Percentiles rank a stretch among this genome's conserved stretches.
phyloP scores from a whole-genome alignment of 2,797 vertebrate genomes.

The Psittacula echo region DNA sequence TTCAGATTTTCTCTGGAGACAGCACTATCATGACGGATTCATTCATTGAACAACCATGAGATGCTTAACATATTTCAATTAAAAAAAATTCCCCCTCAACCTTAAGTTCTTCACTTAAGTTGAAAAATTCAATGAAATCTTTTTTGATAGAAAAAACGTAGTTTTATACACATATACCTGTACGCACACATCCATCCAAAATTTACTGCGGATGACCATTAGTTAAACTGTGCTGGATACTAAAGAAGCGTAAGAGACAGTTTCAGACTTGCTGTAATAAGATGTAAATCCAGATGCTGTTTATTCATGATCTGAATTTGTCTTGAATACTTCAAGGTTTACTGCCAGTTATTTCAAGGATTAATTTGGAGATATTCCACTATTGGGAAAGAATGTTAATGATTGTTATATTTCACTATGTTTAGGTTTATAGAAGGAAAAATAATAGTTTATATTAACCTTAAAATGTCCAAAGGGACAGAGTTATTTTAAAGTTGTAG shows the following conservation, averaged over 20 bases:
- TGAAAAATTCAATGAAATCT: not conserved
- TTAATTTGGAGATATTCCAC: not conserved
- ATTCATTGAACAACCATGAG: not conserved
- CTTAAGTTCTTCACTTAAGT: not conserved
- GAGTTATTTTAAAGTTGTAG: not conserved
- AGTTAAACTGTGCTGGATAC: not conserved
- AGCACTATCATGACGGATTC: constrained; percentile 9
- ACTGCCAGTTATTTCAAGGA: not conserved
- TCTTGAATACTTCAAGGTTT: not conserved
- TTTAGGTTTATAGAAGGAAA: not conserved
- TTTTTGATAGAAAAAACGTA: not conserved
- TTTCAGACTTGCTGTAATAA: not conserved
- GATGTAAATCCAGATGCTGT: not conserved
- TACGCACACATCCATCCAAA: not conserved
- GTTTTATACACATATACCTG: not conserved
- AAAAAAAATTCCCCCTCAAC: not conserved
- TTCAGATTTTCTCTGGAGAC: constrained; percentile 23
- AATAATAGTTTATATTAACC: not conserved
- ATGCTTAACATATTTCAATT: not conserved
- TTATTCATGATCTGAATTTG: not conserved
- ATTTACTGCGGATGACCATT: not conserved
- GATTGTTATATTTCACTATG: not conserved
- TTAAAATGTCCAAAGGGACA: not conserved
- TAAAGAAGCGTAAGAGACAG: not conserved
- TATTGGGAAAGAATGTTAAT: not conserved